Evolutionary conservation across 2,113 vertebrate species (phyloP), one percentile per base, ranked within the genome.

Genomic region (Cololabis saira): DNA sequence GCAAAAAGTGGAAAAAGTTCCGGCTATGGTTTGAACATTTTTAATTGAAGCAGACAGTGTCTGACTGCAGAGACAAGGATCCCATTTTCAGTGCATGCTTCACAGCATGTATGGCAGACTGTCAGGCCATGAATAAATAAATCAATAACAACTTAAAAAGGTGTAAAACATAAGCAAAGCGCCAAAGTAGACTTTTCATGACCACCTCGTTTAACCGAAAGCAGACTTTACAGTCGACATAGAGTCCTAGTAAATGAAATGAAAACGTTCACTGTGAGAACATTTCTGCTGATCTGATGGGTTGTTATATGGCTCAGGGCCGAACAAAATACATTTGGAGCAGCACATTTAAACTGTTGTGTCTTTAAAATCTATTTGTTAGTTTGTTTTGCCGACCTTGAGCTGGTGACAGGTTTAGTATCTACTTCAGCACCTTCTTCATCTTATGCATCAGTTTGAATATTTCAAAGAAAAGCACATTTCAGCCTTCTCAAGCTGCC

Each of bases 21-120:
- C 71, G 53, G 70, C 76, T 66, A 80, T 62, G 80, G 83, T 78
- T 82, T 88, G 76, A 88, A 84, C 81, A 74, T 78, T 77, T 89
- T 79, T 91, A 89, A 92, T 88, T 91, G 85, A 83, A 88, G 77
- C 76, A 64, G 89, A 91, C 86, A 78, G 75, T 68, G 54, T 61
- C 76, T 53, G 68, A 82, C 78, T 83, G 53, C 80, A 71, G 57
- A 68, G 83, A 86, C 80, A 87, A 83, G 71, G 76, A 80, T 73
- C 68, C 56, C 68, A 85, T 90, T 87, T 87, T 87, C 76, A 78
- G 33, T 63, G 66, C 69, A 52, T 80, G 69, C 55, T 81, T 81
- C 67, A 67, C 74, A 63, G 71, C 76, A 74, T 76, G 22, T 57
- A 67, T 1, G 70, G 75, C 54, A 68, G 27, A 21, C 60, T 24